Evolutionary conservation across 2,113 vertebrate genomes (phyloP).

Genomic region (Heterochromis multidens): DNA sequence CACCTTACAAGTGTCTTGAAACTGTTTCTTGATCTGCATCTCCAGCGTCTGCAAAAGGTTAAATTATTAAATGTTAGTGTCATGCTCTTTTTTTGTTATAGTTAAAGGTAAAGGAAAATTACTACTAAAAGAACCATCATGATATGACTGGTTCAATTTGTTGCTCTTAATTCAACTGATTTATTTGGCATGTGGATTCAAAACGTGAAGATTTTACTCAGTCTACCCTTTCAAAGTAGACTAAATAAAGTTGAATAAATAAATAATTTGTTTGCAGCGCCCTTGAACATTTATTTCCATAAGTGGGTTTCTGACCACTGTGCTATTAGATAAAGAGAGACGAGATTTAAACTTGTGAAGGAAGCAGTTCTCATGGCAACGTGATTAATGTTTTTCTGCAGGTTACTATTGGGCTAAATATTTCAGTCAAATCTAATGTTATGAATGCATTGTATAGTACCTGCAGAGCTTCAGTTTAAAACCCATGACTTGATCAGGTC

Average conservation of each 20-base stretch:
- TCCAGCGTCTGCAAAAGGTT: slow-evolving; percentile 85
- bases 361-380: slow-evolving; percentile 14
- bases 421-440: background rate
- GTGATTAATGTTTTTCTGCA: background rate
- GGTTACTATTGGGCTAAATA: background rate
- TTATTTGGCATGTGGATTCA: background rate
- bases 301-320: background rate
- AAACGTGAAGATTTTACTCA: background rate
- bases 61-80: background rate
- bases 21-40: slow-evolving; percentile 99
- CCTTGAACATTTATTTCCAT: background rate
- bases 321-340: background rate
- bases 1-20: slow-evolving; percentile 99
- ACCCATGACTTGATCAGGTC: background rate
- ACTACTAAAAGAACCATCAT: too few species aligned
- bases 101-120: background rate
- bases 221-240: background rate
- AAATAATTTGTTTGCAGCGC: background rate
- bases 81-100: background rate
- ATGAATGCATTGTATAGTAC: background rate
- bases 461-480: background rate
- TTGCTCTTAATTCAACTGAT: background rate
- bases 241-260: background rate
- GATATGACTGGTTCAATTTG: background rate
- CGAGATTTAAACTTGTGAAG: background rate